phyloP scores from a whole-genome alignment of 2,113 vertebrate genomes.

The Pterocles burchelli region DNA sequence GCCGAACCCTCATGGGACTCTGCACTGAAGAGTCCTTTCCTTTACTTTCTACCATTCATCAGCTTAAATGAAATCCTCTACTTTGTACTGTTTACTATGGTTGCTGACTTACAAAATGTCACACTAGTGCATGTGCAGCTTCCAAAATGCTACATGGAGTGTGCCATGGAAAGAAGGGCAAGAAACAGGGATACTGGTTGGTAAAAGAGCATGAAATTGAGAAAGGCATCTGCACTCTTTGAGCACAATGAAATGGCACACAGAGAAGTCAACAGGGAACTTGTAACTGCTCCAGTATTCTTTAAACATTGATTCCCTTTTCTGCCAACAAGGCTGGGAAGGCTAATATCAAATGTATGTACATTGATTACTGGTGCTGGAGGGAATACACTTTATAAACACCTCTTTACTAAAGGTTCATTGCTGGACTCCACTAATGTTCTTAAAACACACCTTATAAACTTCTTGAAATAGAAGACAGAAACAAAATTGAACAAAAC shows the following conservation, averaged over 20 bases:
- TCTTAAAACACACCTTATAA: not conserved
- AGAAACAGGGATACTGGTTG: not conserved
- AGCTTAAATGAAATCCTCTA: not conserved
- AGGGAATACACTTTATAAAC: not conserved
- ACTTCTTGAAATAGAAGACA: constrained; percentile 9
- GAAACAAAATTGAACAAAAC: constrained; percentile 12
- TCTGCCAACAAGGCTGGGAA: not conserved
- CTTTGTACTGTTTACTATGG: not conserved
- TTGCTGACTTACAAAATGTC: not conserved
- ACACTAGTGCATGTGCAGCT: not conserved
- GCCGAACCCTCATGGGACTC: not conserved
- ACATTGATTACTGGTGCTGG: not conserved
- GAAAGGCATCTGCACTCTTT: not conserved
- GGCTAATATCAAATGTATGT: not conserved
- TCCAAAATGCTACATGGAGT: not conserved
- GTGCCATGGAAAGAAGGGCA: not conserved
- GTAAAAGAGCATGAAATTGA: not conserved
- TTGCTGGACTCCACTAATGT: not conserved
- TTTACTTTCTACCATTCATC: not conserved
- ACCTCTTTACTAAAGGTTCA: not conserved
- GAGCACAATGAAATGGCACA: not conserved
- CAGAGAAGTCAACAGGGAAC: not conserved
- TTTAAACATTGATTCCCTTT: not conserved
- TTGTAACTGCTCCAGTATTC: not conserved
- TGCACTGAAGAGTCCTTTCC: not conserved